Conservation (phyloP, 2,888 invertebrate genomes). For the Andrena chrysosceles region DNA sequence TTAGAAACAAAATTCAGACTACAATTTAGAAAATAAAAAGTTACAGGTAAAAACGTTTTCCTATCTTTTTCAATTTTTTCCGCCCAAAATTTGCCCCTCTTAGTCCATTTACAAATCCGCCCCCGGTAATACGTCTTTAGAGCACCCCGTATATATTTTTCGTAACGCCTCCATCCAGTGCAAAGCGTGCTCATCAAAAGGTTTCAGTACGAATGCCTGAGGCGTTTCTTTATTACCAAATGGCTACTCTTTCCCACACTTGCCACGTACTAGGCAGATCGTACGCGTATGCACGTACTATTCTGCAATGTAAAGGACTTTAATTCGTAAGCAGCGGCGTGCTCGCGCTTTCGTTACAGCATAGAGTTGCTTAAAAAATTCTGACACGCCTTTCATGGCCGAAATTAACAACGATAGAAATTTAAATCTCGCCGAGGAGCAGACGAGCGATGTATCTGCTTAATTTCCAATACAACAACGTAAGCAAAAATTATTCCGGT, state of each 20-base stretch:
- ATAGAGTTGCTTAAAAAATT: slow-evolving; percentile 24
- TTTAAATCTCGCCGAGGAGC: slow-evolving; percentile 1
- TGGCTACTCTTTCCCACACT: slow-evolving; percentile 64
- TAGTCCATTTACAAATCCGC: too few species aligned
- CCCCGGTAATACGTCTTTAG: background rate
- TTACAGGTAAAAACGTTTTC: too few species aligned
- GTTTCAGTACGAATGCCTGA: slow-evolving; percentile 42
- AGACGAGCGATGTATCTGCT: too few species aligned
- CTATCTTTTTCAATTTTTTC: too few species aligned
- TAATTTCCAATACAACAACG: too few species aligned
- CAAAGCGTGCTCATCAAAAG: slow-evolving; percentile 25
- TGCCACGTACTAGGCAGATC: slow-evolving; percentile 40
- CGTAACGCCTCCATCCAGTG: background rate
- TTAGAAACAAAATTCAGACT: too few species aligned
- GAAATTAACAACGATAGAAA: slow-evolving; percentile 30
- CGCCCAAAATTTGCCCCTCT: too few species aligned
- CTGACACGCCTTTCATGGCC: slow-evolving; percentile 10
- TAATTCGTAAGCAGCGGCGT: slow-evolving; percentile 38
- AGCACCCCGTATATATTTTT: slow-evolving; percentile 4
- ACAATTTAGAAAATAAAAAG: too few species aligned
- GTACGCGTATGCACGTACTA: slow-evolving; percentile 12
- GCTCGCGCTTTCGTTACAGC: slow-evolving; percentile 40
- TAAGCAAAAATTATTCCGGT: too few species aligned
- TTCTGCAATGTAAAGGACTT: slow-evolving; percentile 40
- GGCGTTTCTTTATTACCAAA: slow-evolving; percentile 61